Percentiles rank a stretch among this genome's conserved stretches.
Evolutionary conservation across 2,797 vertebrate species (phyloP).

Genomic region (Apogon hyalosoma): DNA sequence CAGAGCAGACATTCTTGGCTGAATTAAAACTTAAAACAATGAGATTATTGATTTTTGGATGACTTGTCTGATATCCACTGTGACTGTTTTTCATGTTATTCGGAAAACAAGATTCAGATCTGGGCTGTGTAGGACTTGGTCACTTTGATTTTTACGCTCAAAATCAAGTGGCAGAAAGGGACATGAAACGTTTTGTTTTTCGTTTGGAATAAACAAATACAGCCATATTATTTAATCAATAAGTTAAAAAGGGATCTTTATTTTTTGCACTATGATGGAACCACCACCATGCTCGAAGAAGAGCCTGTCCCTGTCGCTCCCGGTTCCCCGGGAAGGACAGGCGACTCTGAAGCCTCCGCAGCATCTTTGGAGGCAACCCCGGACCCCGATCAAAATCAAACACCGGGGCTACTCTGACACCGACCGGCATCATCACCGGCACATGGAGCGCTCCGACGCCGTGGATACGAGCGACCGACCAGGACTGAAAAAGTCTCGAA

Average conservation of each 20-base stretch:
- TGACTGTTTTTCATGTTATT: conserved; percentile 78
- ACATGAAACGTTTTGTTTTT: conserved; percentile 68
- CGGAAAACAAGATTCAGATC: conserved; percentile 59
- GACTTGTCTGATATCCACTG: conserved; percentile 75
- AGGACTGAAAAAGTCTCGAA: conserved; percentile 91
- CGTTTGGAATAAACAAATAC: conserved; percentile 63
- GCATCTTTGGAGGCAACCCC: conserved; percentile 96
- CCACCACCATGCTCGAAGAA: conserved; percentile 88
- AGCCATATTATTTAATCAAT: conserved; percentile 74
- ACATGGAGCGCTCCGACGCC: conserved; percentile 94
- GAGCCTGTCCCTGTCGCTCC: conserved; percentile 92
- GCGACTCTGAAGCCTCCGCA: conserved; percentile 92
- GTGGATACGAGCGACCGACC: conserved; percentile 94
- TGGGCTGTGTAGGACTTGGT: conserved; percentile 74
- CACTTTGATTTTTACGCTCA: conserved; percentile 73
- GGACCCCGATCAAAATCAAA: conserved; percentile 95
- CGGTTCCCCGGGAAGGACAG: conserved; percentile 91
- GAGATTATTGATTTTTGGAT: conserved; percentile 53
- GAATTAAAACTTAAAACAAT: conserved; percentile 51
- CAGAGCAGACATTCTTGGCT: conserved; percentile 49
- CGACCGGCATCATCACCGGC: conserved; percentile 89
- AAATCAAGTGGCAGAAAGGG: conserved; percentile 74
- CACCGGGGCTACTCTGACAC: conserved; percentile 96
- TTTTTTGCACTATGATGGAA: conserved; percentile 88
- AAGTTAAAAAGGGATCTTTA: conserved; percentile 63